Conservation (phyloP, 2,797 vertebrate genomes). For the Varecia variegata region DNA sequence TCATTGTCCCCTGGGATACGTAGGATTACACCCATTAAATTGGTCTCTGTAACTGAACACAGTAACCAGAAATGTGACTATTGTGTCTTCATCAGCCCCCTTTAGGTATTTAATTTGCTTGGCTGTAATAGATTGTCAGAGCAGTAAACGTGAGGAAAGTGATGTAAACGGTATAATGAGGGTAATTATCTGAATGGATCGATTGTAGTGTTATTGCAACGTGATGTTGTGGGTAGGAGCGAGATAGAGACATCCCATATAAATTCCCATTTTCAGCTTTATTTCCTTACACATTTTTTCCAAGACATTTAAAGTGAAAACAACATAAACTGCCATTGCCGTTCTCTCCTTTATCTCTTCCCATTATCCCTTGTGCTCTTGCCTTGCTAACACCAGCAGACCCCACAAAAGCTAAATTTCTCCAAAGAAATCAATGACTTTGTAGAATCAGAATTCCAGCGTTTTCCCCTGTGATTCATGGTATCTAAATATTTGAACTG, state of each 20-base stretch:
- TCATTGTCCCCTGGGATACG: background rate
- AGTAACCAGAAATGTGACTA: constrained; percentile 67
- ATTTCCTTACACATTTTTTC: constrained; percentile 51
- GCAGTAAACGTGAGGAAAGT: constrained; percentile 72
- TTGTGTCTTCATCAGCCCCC: constrained; percentile 62
- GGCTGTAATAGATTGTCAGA: constrained; percentile 73
- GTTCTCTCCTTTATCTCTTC: constrained; percentile 6
- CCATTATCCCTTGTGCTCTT: background rate
- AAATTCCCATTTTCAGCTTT: constrained; percentile 70
- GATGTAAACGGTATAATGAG: constrained; percentile 77
- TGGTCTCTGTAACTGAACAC: constrained; percentile 65
- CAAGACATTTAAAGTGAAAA: constrained; percentile 55
- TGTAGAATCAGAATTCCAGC: background rate
- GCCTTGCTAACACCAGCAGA: background rate
- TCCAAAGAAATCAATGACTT: constrained; percentile 27
- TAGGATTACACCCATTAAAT: constrained; percentile 45
- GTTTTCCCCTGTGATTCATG: background rate
- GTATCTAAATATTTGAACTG: background rate
- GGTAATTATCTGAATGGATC: constrained; percentile 77
- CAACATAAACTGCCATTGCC: constrained; percentile 4
- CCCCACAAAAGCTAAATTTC: background rate
- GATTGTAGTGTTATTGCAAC: constrained; percentile 65
- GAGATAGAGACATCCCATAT: constrained; percentile 52
- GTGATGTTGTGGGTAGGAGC: constrained; percentile 41
- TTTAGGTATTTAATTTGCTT: constrained; percentile 72